Evolutionary conservation across 2,888 invertebrate species (phyloP).

Genomic region (Eupithecia abbreviata): DNA sequence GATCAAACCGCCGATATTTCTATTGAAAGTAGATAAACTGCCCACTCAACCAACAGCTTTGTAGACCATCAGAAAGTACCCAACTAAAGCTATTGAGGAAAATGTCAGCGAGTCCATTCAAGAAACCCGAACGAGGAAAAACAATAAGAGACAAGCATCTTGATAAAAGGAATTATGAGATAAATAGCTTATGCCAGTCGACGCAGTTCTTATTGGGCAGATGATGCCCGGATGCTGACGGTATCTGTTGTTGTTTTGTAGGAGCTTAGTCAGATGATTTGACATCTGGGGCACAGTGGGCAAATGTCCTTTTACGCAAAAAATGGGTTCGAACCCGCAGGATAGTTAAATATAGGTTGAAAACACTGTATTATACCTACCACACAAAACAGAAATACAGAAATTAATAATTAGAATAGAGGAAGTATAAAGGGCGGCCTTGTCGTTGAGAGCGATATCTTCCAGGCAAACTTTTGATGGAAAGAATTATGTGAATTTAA

Average conservation of each 20-base stretch:
- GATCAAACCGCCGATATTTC: background rate
- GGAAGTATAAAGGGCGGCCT: too few species aligned
- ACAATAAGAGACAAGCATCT: conserved; percentile 27
- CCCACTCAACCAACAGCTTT: background rate
- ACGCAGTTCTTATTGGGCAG: conserved; percentile 15
- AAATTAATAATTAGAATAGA: too few species aligned
- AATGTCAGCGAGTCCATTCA: conserved; percentile 21
- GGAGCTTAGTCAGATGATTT: background rate
- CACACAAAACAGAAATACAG: too few species aligned
- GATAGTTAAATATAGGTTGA: too few species aligned
- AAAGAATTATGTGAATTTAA: too few species aligned
- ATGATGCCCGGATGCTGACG: conserved; percentile 8
- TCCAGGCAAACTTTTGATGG: too few species aligned
- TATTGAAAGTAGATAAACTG: background rate
- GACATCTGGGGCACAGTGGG: background rate
- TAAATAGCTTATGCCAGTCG: conserved; percentile 17
- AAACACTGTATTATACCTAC: too few species aligned
- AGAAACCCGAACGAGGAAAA: conserved; percentile 23
- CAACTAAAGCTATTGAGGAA: conserved; percentile 16
- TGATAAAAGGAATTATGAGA: conserved; percentile 32
- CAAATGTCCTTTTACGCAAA: background rate
- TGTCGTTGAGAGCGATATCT: too few species aligned
- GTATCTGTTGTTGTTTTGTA: background rate
- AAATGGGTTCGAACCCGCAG: background rate
- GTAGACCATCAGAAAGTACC: conserved; percentile 5